phyloP scores from a whole-genome alignment of 2,888 invertebrate species.

The Cactoblastis cactorum region DNA sequence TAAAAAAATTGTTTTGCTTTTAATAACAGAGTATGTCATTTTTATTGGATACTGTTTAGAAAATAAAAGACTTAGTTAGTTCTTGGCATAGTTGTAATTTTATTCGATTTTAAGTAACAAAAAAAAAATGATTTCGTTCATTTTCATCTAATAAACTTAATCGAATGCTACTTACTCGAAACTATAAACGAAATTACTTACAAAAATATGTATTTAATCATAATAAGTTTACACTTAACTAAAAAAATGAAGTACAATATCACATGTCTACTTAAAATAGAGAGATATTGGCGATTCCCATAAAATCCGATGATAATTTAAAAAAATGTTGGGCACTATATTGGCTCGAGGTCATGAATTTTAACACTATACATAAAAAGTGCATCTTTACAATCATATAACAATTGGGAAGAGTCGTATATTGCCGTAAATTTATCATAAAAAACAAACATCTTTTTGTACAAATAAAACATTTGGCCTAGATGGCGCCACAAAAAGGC shows the following conservation, averaged over 20 bases:
- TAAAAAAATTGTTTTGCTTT: too few species aligned
- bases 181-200: constrained; percentile 75
- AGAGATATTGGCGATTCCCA: constrained; percentile 73
- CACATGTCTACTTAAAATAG: constrained; percentile 80
- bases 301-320: constrained; percentile 49
- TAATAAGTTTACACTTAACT: constrained; percentile 74
- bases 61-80: constrained; percentile 57
- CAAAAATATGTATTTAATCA: constrained; percentile 73
- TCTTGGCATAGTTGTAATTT: constrained; percentile 79
- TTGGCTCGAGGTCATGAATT: constrained; percentile 59
- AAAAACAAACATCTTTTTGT: constrained; percentile 53
- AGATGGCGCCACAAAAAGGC: constrained; percentile 42
- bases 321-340: constrained; percentile 54
- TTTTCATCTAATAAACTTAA: constrained; percentile 70
- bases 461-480: constrained; percentile 72
- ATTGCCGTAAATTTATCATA: constrained; percentile 60
- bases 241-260: constrained; percentile 77
- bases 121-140: constrained; percentile 61
- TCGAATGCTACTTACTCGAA: constrained; percentile 72
- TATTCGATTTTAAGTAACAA: constrained; percentile 79
- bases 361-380: constrained; percentile 54
- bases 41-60: too few species aligned
- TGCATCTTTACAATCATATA: constrained; percentile 47
- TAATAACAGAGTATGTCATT: too few species aligned
- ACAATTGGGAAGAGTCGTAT: constrained; percentile 71